phyloP scores from a whole-genome alignment of 2,113 vertebrate genomes.

The Suncus etruscus region DNA sequence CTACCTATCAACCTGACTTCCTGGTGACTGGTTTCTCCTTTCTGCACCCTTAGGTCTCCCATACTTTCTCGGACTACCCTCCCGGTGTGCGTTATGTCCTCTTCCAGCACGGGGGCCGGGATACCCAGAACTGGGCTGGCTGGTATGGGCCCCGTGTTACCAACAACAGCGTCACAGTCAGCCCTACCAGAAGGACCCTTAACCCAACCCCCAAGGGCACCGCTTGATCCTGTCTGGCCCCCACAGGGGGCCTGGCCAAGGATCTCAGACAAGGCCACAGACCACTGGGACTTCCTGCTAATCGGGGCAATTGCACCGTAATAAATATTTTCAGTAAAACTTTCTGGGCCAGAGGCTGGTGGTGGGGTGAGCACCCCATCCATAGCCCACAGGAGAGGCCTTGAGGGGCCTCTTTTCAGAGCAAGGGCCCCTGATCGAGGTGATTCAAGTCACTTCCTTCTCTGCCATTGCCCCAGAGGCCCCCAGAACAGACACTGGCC shows the following conservation, averaged over 20 bases:
- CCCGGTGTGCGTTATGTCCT: conserved; percentile 91
- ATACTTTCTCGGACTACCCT: conserved; percentile 93
- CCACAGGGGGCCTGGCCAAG: background rate
- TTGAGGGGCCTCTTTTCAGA: background rate
- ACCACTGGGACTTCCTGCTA: no score
- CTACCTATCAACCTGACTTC: no score
- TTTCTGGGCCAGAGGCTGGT: no score
- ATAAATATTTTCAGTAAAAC: no score
- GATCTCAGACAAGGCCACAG: no score
- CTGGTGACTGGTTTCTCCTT: background rate
- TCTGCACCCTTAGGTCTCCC: conserved; percentile 86
- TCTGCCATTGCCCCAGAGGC: background rate
- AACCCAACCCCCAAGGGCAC: background rate
- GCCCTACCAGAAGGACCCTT: conserved; percentile 65
- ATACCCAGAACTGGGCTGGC: conserved; percentile 94
- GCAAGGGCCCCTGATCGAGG: background rate
- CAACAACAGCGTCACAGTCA: conserved; percentile 93
- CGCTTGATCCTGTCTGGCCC: no score
- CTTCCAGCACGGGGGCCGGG: conserved; percentile 93
- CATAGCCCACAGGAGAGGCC: no score
- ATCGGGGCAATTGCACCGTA: no score
- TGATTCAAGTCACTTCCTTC: background rate
- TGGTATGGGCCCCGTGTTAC: conserved; percentile 96
- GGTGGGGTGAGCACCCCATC: background rate
- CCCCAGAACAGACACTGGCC: background rate